phyloP scores from a whole-genome alignment of 1,140 invertebrate species.

The Drosophila parvula region DNA sequence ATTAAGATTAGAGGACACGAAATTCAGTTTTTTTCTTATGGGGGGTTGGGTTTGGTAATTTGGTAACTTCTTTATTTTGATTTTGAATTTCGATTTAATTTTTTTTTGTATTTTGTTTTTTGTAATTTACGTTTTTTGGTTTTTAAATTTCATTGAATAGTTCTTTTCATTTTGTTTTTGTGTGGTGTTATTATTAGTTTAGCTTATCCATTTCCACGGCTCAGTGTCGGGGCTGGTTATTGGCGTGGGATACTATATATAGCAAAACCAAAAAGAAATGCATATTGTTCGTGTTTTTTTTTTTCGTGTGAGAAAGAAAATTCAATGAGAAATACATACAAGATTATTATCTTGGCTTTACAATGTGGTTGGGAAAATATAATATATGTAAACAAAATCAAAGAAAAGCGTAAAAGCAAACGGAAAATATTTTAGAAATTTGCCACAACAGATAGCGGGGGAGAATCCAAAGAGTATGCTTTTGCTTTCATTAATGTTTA shows the following conservation, averaged over 20 bases:
- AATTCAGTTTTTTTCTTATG: conserved; percentile 12
- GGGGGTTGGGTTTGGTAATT: conserved; percentile 18
- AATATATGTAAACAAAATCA: conserved; percentile 10
- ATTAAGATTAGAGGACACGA: conserved; percentile 13
- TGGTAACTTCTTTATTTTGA: conserved; percentile 28
- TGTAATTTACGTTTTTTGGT: conserved; percentile 26
- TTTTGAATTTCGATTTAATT: conserved; percentile 5
- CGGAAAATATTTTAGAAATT: not conserved
- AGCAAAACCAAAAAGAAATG: conserved; percentile 24
- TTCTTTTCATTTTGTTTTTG: conserved; percentile 12
- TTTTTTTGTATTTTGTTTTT: conserved; percentile 3
- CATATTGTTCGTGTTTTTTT: conserved; percentile 30
- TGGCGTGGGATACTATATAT: conserved; percentile 90
- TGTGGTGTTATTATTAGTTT: conserved; percentile 65
- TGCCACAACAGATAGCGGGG: conserved; percentile 16
- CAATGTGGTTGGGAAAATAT: conserved; percentile 4
- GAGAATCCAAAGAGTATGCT: not conserved
- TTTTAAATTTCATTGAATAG: conserved; percentile 27
- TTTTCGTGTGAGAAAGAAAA: conserved; percentile 56
- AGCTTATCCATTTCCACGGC: conserved; percentile 91
- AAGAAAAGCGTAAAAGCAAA: conserved; percentile 1
- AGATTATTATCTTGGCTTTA: conserved; percentile 60
- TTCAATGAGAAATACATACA: conserved; percentile 76
- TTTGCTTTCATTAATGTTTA: not conserved
- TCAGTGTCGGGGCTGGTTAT: conserved; percentile 92